A percentile compares a stretch with the other conserved stretches of the same genome.
Evolutionary conservation across 2,113 vertebrate genomes (phyloP).

Genomic region (Petroica traversi): DNA sequence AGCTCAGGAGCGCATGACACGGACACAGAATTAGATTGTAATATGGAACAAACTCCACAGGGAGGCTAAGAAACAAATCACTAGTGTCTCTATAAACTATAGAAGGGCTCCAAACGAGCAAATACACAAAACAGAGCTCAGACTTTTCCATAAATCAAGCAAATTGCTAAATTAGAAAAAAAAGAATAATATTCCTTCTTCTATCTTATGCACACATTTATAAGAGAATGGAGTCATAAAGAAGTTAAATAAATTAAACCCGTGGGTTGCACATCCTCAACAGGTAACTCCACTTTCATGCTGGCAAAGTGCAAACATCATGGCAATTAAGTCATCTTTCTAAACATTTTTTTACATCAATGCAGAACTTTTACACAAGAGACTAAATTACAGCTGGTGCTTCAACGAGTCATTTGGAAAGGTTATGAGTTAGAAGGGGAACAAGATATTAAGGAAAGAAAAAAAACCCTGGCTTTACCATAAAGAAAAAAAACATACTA

Average conservation of each 20-base stretch:
- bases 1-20: constrained; percentile 67
- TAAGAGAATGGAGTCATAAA: constrained; percentile 11
- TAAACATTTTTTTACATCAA: constrained; percentile 34
- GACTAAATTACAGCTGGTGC: constrained; percentile 60
- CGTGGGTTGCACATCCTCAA: neutral
- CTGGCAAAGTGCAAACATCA: constrained; percentile 49
- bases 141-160: constrained; percentile 69
- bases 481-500: neutral
- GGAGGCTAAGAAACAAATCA: constrained; percentile 73
- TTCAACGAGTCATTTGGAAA: constrained; percentile 41
- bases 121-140: constrained; percentile 58
- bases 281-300: constrained; percentile 28
- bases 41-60: constrained; percentile 73
- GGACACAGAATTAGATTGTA: constrained; percentile 74
- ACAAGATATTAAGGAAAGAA: constrained; percentile 6
- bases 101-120: constrained; percentile 73
- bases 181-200: neutral
- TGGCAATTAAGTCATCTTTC: constrained; percentile 62
- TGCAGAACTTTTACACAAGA: constrained; percentile 37
- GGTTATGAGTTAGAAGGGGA: constrained; percentile 63
- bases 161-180: constrained; percentile 57
- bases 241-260: constrained; percentile 57
- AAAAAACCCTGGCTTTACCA: constrained; percentile 26
- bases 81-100: constrained; percentile 68
- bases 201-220: constrained; percentile 12